Evolutionary conservation across 2,888 invertebrate genomes (phyloP), one percentile per base, ranked within the genome.

Genomic region (Tenthredo amoena): DNA sequence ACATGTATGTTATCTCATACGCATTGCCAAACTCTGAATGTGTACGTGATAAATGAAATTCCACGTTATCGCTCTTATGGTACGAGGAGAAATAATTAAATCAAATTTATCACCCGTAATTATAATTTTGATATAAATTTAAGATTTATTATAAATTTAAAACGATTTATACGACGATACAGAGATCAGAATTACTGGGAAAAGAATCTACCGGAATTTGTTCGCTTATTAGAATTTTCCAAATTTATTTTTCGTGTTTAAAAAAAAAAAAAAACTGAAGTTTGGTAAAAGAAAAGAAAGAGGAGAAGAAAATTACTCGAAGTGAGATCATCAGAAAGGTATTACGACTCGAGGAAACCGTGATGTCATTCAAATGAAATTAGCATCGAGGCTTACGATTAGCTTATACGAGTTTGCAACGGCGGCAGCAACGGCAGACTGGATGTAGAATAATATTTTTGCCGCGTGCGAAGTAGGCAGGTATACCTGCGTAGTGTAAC

Each of bases 391-490:
- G 68, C 34, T 68, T 68, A 34, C 68, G 68, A 68, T 68, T 68
- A 68, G 68, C 68, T 26, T 26, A 62, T 31, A 62, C 62, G 62
- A 62, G 62, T 26, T 62, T 62, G 50, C 18, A 50, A 6, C 50
- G 15, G 47, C 47, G 9, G 12, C 47, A 50, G n/a, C n/a, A 55
- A 7, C 55, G 55, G 55, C 6, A 55, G 55, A 68, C 31, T 68
- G 68, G 68, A 26, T 26, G 68, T 68, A 71, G 34, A 71, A 71
- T 37, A 62, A 71, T 71, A 71, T n/a, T 37, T 71, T 71, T 34
- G 37, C 71, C 37, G 31, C 34, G 71, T 62, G 26, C 62, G 62
- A 62, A 62, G 62, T 62, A 62, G 62, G 62, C 62, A 62, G 55
- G 55, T 55, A 55, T 9, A 26, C 26, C 72, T 72, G 40, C 72